phyloP scores from a whole-genome alignment of 2,797 vertebrate species.

The Mycteria americana region DNA sequence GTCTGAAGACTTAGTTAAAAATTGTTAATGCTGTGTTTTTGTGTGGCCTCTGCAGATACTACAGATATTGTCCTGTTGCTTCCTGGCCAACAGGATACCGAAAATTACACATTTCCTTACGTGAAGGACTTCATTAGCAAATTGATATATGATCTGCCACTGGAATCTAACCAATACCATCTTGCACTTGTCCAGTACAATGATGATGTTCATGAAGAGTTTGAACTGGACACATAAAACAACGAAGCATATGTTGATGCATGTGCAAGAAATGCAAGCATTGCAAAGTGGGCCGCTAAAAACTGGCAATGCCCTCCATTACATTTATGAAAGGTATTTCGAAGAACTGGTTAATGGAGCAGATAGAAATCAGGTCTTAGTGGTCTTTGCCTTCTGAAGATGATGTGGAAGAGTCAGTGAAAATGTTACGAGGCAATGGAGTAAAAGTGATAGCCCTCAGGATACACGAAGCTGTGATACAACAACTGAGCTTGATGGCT shows the following conservation, averaged over 20 bases:
- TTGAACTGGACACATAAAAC: neutral
- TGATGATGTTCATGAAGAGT: neutral
- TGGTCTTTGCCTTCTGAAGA: slow-evolving; percentile 57
- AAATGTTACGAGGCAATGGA: slow-evolving; percentile 19
- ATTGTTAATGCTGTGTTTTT: neutral
- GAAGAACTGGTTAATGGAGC: neutral
- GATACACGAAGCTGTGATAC: neutral
- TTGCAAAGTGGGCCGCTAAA: slow-evolving; percentile 17
- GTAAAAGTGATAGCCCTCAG: slow-evolving; percentile 62
- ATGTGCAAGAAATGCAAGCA: neutral
- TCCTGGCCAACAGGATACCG: neutral
- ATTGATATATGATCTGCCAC: neutral
- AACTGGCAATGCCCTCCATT: slow-evolving; percentile 27
- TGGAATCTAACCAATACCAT: neutral
- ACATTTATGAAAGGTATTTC: slow-evolving; percentile 40
- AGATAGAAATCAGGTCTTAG: slow-evolving; percentile 48
- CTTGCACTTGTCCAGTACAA: neutral
- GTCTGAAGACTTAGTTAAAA: neutral
- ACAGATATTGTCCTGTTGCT: neutral
- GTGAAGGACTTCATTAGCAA: neutral
- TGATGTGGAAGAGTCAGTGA: slow-evolving; percentile 4
- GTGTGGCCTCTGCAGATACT: neutral
- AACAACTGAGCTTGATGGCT: slow-evolving; percentile 47
- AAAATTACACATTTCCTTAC: neutral
- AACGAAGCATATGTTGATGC: neutral